Evolutionary conservation across 2,113 vertebrate species (phyloP).

Genomic region (Semicossyphus pulcher): DNA sequence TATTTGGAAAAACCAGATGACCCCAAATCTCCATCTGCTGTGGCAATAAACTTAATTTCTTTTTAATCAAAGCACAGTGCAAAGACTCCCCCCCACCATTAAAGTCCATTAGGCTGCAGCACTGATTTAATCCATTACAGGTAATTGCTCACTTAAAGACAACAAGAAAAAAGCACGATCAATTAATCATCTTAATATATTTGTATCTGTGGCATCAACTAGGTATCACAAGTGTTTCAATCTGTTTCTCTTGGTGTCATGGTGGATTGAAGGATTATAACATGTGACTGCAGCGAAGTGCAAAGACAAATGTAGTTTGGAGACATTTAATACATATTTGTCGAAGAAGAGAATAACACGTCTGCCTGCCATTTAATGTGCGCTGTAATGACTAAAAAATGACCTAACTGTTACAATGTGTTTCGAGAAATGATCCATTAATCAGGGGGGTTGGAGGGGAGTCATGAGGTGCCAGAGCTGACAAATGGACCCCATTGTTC

Average conservation of each 20-base stretch:
- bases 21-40: constrained; percentile 35
- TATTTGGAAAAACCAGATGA: constrained; percentile 50
- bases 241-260: constrained; percentile 10
- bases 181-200: too few relatives aligned
- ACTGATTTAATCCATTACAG: constrained; percentile 1
- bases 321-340: constrained; percentile 8
- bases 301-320: constrained; percentile 7
- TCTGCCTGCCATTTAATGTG: neutral
- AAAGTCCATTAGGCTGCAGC: neutral
- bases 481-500: neutral
- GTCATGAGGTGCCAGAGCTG: neutral
- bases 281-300: neutral
- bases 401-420: neutral
- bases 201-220: too few relatives aligned
- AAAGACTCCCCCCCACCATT: too few relatives aligned
- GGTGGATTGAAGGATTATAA: constrained; percentile 19
- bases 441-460: neutral
- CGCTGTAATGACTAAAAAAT: neutral
- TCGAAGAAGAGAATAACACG: neutral
- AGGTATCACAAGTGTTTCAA: neutral
- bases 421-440: constrained; percentile 13
- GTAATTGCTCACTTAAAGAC: constrained; percentile 36
- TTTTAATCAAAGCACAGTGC: constrained; percentile 12
- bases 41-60: constrained; percentile 17
- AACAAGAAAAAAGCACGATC: too few relatives aligned